These are phyloP conservation scores for Pachliopta kotzebuea DNA, from an alignment of 2,888 invertebrate species.

Conservation along the genomic window DNA sequence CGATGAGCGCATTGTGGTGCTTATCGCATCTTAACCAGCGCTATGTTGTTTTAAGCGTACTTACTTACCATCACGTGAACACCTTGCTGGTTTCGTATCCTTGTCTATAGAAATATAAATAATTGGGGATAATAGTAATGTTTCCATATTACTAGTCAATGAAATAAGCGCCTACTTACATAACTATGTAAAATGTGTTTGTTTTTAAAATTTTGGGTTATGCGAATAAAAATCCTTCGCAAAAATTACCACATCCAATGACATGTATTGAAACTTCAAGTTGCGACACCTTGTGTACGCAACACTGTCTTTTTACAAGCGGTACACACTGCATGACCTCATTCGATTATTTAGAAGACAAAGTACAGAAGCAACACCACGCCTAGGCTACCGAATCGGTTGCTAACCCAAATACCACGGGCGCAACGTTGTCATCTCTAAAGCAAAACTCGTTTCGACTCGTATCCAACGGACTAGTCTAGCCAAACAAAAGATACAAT, in stretches of 20 bases:
- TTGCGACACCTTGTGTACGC: slow-evolving; percentile 19
- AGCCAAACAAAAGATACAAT: slow-evolving; percentile 2
- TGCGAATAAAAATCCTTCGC: not conserved
- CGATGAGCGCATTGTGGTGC: too few relatives aligned
- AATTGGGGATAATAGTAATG: too few relatives aligned
- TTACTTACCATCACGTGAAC: too few relatives aligned
- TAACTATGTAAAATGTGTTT: too few relatives aligned
- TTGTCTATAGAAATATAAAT: too few relatives aligned
- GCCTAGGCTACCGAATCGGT: slow-evolving; percentile 16
- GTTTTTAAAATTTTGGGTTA: too few relatives aligned
- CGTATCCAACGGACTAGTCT: slow-evolving; percentile 8
- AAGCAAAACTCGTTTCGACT: slow-evolving; percentile 18
- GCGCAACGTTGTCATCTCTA: slow-evolving; percentile 20
- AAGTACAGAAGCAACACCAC: slow-evolving; percentile 21
- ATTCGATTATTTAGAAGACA: slow-evolving; percentile 31
- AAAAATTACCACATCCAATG: slow-evolving; percentile 32
- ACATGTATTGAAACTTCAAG: not conserved
- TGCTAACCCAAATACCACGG: slow-evolving; percentile 20
- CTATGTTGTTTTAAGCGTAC: too few relatives aligned
- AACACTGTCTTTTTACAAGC: slow-evolving; percentile 26
- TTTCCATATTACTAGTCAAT: too few relatives aligned
- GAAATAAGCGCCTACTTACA: too few relatives aligned
- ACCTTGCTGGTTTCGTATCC: too few relatives aligned
- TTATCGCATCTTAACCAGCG: too few relatives aligned
- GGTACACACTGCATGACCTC: slow-evolving; percentile 31